phyloP scores from a whole-genome alignment of 1,140 invertebrate species.

The Drosophila setifemur region DNA sequence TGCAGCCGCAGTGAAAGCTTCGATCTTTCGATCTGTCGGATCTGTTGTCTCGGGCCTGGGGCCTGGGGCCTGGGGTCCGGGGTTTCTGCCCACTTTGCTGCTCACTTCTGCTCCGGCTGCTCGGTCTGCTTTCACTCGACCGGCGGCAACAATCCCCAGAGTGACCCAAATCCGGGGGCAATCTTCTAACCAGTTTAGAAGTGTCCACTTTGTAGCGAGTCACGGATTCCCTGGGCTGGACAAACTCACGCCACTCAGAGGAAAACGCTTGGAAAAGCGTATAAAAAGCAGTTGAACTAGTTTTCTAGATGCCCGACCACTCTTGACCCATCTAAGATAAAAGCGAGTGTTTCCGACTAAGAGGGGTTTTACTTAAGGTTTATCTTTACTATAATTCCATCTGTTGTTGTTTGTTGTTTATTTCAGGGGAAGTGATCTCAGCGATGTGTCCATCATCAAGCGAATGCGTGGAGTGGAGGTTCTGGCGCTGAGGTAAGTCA shows the following conservation, averaged over 20 bases:
- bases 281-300: slow-evolving; percentile 25
- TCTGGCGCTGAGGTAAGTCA: slow-evolving; percentile 88
- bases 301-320: slow-evolving; percentile 18
- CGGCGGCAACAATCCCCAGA: slow-evolving; percentile 9
- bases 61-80: slow-evolving; percentile 10
- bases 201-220: slow-evolving; percentile 53
- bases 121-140: slow-evolving; percentile 52
- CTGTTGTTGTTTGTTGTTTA: slow-evolving; percentile 66
- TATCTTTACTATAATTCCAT: slow-evolving; percentile 28
- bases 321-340: slow-evolving; percentile 24
- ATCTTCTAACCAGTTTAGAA: slow-evolving; percentile 66
- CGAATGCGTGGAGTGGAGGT: slow-evolving; percentile 91
- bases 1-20: slow-evolving; percentile 57
- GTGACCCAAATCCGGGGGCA: slow-evolving; percentile 48
- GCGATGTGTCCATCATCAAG: slow-evolving; percentile 89
- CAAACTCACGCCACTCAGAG: slow-evolving; percentile 41
- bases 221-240: slow-evolving; percentile 49
- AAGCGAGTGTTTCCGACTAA: slow-evolving; percentile 6
- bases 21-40: slow-evolving; percentile 16
- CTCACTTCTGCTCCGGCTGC: slow-evolving; percentile 1
- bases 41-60: slow-evolving; percentile 16
- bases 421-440: slow-evolving; percentile 91
- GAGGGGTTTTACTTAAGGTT: slow-evolving; percentile 19
- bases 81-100: slow-evolving; percentile 56
- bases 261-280: slow-evolving; percentile 15